phyloP scores from a whole-genome alignment of 2,888 invertebrate species.

The Lepidochitona cinerea region DNA sequence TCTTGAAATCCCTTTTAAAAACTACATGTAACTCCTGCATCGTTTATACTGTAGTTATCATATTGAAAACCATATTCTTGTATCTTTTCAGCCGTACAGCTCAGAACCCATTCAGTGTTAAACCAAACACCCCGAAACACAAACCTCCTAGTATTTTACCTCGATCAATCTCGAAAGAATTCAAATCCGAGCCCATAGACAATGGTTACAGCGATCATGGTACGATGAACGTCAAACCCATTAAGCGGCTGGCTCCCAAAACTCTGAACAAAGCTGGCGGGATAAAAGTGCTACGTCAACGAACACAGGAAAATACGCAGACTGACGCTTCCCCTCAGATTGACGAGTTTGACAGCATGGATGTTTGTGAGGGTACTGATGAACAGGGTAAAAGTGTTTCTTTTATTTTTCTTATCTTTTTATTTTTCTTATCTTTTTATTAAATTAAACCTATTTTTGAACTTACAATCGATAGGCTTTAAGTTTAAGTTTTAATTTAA shows the following conservation, averaged over 20 bases:
- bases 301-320: background rate
- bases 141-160: background rate
- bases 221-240: background rate
- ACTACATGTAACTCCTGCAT: no score
- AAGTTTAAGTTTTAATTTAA: no score
- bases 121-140: conserved; percentile 9
- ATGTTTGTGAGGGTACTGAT: conserved; percentile 31
- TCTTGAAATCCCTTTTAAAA: no score
- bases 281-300: background rate
- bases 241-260: background rate
- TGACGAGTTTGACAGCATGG: conserved; percentile 33
- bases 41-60: background rate
- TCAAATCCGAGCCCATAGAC: background rate
- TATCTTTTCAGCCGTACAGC: conserved; percentile 32
- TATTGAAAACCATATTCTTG: background rate
- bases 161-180: background rate
- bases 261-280: background rate
- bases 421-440: no score
- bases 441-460: no score
- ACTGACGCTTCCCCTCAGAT: conserved; percentile 26
- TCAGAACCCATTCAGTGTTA: conserved; percentile 53
- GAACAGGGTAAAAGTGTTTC: no score
- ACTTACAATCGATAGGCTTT: no score
- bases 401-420: no score
- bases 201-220: background rate